phyloP scores from a whole-genome alignment of 2,888 invertebrate genomes.

The Lochmaea crataegi region DNA sequence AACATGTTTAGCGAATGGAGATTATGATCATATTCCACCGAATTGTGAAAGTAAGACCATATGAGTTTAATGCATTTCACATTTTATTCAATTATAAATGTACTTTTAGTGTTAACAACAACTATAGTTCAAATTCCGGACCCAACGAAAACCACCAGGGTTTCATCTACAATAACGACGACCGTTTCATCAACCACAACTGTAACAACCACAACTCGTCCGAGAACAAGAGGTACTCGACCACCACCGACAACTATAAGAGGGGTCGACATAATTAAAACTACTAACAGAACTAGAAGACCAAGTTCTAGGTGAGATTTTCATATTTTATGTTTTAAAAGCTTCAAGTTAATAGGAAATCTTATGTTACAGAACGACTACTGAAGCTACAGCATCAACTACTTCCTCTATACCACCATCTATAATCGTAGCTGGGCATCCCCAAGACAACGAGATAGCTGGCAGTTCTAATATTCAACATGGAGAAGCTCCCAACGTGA shows the following conservation, averaged over 20 bases:
- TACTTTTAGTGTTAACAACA: constrained; percentile 11
- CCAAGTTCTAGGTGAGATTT: constrained; percentile 47
- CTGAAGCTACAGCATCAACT: constrained; percentile 52
- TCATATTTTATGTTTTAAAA: too few relatives aligned
- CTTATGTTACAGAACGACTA: constrained; percentile 40
- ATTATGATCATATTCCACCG: constrained; percentile 83
- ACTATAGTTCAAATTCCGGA: constrained; percentile 25
- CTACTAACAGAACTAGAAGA: constrained; percentile 56
- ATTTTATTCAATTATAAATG: too few relatives aligned
- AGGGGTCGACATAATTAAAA: constrained; percentile 60
- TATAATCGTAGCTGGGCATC: constrained; percentile 69
- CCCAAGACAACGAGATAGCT: constrained; percentile 84
- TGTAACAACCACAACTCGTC: constrained; percentile 48
- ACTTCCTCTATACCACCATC: constrained; percentile 58
- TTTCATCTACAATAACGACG: constrained; percentile 37
- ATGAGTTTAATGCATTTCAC: too few relatives aligned
- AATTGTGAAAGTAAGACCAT: constrained; percentile 73
- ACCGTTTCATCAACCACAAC: constrained; percentile 29
- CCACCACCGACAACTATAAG: constrained; percentile 63
- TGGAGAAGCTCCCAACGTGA: constrained; percentile 76
- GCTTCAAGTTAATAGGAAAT: background rate
- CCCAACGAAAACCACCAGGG: constrained; percentile 31
- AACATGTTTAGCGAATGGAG: constrained; percentile 79
- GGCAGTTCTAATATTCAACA: constrained; percentile 67
- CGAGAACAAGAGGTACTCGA: constrained; percentile 60